These are phyloP conservation scores for Okamejei kenojei DNA, from an alignment of 2,797 vertebrate genomes.

Conservation along the genomic window DNA sequence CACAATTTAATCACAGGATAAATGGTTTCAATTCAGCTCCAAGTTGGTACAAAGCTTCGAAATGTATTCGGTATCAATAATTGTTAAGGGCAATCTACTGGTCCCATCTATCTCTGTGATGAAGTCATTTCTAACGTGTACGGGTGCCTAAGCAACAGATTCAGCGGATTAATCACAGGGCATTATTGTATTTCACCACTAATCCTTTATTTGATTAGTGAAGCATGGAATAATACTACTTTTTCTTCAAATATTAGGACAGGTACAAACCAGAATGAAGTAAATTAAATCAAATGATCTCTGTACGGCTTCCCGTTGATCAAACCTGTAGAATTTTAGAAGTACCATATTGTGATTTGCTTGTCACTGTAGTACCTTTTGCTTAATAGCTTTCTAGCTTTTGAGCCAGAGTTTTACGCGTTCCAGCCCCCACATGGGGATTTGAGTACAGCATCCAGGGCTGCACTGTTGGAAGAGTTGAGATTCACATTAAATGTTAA, in stretches of 20 bases:
- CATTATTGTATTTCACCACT: neutral
- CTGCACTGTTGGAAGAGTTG: neutral
- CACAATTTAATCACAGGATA: constrained; percentile 29
- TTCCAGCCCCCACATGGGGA: neutral
- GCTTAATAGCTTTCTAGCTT: neutral
- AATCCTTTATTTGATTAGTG: constrained; percentile 1
- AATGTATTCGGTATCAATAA: constrained; percentile 34
- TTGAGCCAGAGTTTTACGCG: neutral
- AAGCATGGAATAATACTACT: neutral
- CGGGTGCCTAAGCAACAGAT: constrained; percentile 16
- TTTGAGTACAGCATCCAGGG: neutral
- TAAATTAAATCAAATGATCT: neutral
- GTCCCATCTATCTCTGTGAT: constrained; percentile 19
- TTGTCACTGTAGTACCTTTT: neutral
- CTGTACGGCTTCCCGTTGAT: neutral
- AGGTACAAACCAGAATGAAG: neutral
- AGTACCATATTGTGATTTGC: neutral
- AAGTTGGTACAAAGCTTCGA: constrained; percentile 23
- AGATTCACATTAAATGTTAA: neutral
- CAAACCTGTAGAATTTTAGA: neutral
- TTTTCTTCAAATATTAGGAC: neutral
- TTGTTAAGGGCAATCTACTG: constrained; percentile 1
- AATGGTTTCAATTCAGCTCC: constrained; percentile 29
- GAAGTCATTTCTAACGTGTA: constrained; percentile 11
- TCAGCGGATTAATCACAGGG: constrained; percentile 16